Base-by-base conservation (phyloP, 1,140 invertebrate genomes). In the Chionoecetes opilio region DNA sequence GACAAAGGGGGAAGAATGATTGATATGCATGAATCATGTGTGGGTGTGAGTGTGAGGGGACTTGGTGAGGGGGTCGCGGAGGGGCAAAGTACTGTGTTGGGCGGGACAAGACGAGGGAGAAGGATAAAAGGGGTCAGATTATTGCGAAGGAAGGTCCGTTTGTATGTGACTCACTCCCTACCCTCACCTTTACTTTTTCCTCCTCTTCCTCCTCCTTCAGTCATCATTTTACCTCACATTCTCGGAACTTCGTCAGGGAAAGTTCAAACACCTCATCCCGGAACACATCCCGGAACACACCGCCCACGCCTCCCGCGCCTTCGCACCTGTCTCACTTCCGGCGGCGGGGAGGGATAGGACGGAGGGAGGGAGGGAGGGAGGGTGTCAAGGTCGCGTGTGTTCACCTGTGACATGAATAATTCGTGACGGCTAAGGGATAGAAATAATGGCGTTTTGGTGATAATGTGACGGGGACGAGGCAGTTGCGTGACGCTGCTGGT, bases 21-120 rank as follows among this genome's bases (percentile, higher is more conserved):
- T 75, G 63, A 75, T n/a, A 75, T n/a, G 63, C n/a, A 75, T 75
- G 63, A 75, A 75, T 75, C 63, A 75, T 75, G 63, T 38, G 84
- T 86, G 32, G 32, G 84, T 84, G 84, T 34, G 84, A 26, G 32
- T 0, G 84, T 8, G 32, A 14, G 84, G 84, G 84, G 35, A 38
- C 32, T 6, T 5, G 8, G 5, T 26, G 21, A 14, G 9, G 84
- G 84, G 26, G 9, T 0, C n/a, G 26, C n/a, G 5, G 82, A 31
- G 82, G 82, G 82, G 82, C 21, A 26, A 38, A 9, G 82, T 9
- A 84, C 26, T 32, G 32, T 11, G 21, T 0, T 34, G 84, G 5
- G 32, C 31, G 32, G 84, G 84, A 35, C n/a, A 9, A 34, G 32
- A 0, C 35, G 32, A 86, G 32, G 84, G 84, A 17, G 29, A 35